Base-by-base conservation (phyloP, 2,888 invertebrate genomes). In the Girardia tigrina region DNA sequence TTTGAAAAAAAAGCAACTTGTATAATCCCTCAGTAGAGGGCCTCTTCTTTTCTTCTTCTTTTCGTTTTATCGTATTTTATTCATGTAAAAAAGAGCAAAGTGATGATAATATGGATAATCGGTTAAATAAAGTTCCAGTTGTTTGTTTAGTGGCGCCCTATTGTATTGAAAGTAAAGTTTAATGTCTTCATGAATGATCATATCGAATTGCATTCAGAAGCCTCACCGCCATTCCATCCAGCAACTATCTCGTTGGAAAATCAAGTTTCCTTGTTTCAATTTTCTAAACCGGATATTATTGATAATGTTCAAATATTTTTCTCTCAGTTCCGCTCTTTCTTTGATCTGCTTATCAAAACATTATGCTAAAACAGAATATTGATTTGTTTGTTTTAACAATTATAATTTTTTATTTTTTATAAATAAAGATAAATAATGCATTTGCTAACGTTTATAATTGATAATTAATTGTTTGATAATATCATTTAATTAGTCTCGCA, bases 191-290 rank as follows among this genome's bases (percentile, higher is more conserved):
- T 56, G 56, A 56, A 56, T 56, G n/a, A 56, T 56, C n/a, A 56
- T 56, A 56, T 4, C 4, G 56, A 56, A 56, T 20, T 56, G 56
- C 56, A 56, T 12, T 56, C n/a, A 56, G n/a, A 56, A 56, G 23
- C 23, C 56, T 56, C n/a, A 56, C 56, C 56, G 56, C 8, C 56
- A 56, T 4, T 56, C 23, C n/a, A 56, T 56, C 56, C 56, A n/a
- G 2, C 56, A 56, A 56, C 56, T 56, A 56, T 56, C 56, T 56
- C 56, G 56, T 56, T 56, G 56, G 56, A 56, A 56, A 56, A 56
- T 56, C 56, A 56, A 56, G 56, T 56, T 56, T 56, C 56, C 56
- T 56, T 56, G 56, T 56, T 56, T 56, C 23, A n/a, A 56, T 56
- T 56, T 36, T 56, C 56, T 56, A 56, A 56, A 56, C 56, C 56